These are phyloP conservation scores for Drosophila rhopaloa DNA, from an alignment of 1,140 invertebrate species.

Conservation along the genomic window DNA sequence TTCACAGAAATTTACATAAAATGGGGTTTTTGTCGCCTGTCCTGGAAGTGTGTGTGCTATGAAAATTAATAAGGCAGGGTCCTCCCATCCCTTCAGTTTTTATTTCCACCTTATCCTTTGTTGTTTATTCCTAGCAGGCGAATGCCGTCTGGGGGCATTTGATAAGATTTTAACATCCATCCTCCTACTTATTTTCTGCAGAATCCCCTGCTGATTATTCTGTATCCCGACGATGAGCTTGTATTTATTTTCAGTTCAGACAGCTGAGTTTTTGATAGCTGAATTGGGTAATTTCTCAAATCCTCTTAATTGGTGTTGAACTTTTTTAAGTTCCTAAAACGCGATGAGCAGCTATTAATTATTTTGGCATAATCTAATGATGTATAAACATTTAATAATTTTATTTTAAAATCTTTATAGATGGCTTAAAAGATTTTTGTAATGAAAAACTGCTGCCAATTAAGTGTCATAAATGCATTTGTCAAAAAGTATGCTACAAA, in stretches of 20 bases:
- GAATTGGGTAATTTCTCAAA: not conserved
- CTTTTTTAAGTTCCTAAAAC: not conserved
- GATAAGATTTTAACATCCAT: constrained; percentile 38
- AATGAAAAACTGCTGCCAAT: no score
- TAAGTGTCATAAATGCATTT: not conserved
- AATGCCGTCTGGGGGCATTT: constrained; percentile 33
- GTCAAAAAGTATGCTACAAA: constrained; percentile 13
- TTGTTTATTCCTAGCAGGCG: constrained; percentile 10
- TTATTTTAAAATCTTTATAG: no score
- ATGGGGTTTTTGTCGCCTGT: constrained; percentile 54
- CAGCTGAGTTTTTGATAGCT: constrained; percentile 10
- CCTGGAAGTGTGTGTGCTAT: constrained; percentile 7
- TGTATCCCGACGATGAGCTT: constrained; percentile 19
- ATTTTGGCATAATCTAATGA: not conserved
- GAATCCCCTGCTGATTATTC: constrained; percentile 11
- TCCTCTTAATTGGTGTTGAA: constrained; percentile 9
- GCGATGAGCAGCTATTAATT: not conserved
- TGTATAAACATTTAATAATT: no score
- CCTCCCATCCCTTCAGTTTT: not conserved
- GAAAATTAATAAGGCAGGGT: constrained; percentile 68
- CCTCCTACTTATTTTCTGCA: constrained; percentile 1
- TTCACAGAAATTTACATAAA: constrained; percentile 67
- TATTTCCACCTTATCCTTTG: constrained; percentile 19
- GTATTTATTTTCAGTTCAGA: constrained; percentile 30
- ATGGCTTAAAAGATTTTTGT: no score